Evolutionary conservation across 2,888 invertebrate genomes (phyloP), one percentile per base, ranked within the genome.

Genomic region (Biston stratarius): DNA sequence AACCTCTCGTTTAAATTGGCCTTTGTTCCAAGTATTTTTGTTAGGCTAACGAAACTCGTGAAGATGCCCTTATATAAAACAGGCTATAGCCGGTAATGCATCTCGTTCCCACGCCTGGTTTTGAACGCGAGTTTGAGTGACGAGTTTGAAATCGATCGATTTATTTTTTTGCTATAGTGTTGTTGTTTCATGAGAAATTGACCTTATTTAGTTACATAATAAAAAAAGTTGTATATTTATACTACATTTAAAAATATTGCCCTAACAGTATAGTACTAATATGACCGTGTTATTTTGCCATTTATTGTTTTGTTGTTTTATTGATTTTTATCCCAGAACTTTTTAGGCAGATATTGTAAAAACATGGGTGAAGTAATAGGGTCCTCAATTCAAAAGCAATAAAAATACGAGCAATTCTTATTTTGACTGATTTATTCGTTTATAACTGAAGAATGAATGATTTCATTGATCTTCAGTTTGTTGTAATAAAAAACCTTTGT

Each of bases 81-180:
- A 77, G 84, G 83, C 82, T 84, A 83, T 79, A 74, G 80, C 74
- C 77, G 75, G 83, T 86, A 88, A 87, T 87, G 85, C 81, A 80
- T 83, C 77, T 75, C 74, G 82, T 89, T 89, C 88, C 84, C 89
- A 89, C 88, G 88, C 36, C 61, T 42, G 63, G 51, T 55, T 60
- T 64, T 55, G 53, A 11, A 51, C 48, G 53, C 44, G 56, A 55
- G 62, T 71, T 67, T 67, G 61, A 72, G 55, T 69, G 70, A 69
- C 64, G 63, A 6, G 63, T 64, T 65, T 48, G 24, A 52, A 51
- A 15, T 34, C 36, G 34, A 33, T 48, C 24, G 11, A 33, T 44
- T 42, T 38, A 0, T 38, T 45, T 24, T 49, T 63, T 59, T 59
- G 49, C 24, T 55, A 44, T 42, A 47, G 14, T 45, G 7, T 14